phyloP scores from a whole-genome alignment of 2,888 invertebrate genomes.

The Xylota segnis region DNA sequence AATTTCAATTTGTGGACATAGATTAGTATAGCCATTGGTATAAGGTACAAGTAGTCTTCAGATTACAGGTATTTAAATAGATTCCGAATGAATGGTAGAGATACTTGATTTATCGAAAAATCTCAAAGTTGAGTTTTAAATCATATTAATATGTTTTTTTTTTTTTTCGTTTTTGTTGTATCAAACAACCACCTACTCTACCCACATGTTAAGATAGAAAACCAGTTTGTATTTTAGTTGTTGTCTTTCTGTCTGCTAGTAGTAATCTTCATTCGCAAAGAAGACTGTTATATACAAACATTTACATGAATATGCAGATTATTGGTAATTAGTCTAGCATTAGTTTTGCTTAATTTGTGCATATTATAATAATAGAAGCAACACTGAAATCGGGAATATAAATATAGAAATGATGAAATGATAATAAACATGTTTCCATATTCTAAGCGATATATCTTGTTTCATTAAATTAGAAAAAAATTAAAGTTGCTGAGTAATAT shows the following conservation, averaged over 20 bases:
- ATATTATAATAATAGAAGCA: constrained; percentile 37
- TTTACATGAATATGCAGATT: constrained; percentile 57
- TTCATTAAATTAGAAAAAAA: neutral
- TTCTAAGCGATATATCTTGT: constrained; percentile 10
- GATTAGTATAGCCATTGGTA: constrained; percentile 4
- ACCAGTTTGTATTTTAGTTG: constrained; percentile 50
- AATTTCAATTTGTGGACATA: constrained; percentile 14
- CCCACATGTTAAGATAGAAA: constrained; percentile 34
- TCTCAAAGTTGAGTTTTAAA: constrained; percentile 63
- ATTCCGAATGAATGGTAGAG: constrained; percentile 32
- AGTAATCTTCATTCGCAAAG: constrained; percentile 17
- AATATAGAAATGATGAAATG: constrained; percentile 74
- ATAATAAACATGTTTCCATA: constrained; percentile 28
- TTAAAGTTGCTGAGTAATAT: constrained; percentile 6
- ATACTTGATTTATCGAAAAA: constrained; percentile 60
- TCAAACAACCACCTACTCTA: constrained; percentile 55
- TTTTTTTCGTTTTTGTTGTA: constrained; percentile 9
- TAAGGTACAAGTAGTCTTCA: constrained; percentile 5
- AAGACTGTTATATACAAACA: neutral
- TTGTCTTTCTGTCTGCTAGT: constrained; percentile 10
- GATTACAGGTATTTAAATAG: constrained; percentile 12
- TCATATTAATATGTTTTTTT: constrained; percentile 37
- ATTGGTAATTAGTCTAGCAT: constrained; percentile 68
- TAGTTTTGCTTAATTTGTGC: constrained; percentile 67
- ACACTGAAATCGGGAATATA: constrained; percentile 44